Conservation (phyloP, 2,113 vertebrate species). For the Pomatostomus ruficeps region DNA sequence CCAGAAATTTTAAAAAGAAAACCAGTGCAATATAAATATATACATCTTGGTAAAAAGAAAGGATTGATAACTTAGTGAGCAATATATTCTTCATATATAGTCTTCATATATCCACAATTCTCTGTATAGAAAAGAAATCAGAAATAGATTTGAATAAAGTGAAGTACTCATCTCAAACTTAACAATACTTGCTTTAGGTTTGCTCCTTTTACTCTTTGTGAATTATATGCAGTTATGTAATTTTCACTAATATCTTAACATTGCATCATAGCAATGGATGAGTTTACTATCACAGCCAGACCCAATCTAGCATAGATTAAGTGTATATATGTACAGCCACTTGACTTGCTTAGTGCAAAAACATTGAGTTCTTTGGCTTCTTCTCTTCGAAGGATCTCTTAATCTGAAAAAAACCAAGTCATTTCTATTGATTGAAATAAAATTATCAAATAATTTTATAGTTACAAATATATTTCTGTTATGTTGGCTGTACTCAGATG, state of each 20-base stretch:
- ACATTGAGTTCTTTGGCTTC: not conserved
- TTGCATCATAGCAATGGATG: fast-evolving
- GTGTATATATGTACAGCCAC: not conserved
- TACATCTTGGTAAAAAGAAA: not conserved
- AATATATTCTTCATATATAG: not conserved
- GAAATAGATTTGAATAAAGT: not conserved
- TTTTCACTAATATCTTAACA: not conserved
- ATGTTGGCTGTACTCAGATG: not conserved
- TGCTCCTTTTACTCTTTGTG: not conserved
- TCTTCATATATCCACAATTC: not conserved
- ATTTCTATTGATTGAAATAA: not conserved
- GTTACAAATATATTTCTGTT: not conserved
- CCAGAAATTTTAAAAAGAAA: not conserved
- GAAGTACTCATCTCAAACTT: not conserved
- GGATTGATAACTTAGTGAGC: not conserved
- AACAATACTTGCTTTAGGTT: not conserved
- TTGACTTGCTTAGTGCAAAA: not conserved
- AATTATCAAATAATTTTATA: not conserved
- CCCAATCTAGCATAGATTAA: not conserved
- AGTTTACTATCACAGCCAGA: not conserved
- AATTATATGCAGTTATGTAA: not conserved
- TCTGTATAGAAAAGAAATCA: not conserved
- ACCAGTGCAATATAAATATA: not conserved
- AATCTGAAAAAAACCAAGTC: not conserved
- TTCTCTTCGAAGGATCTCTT: not conserved